Evolutionary conservation across 2,888 invertebrate genomes (phyloP).

Genomic region (Eupithecia inturbata): DNA sequence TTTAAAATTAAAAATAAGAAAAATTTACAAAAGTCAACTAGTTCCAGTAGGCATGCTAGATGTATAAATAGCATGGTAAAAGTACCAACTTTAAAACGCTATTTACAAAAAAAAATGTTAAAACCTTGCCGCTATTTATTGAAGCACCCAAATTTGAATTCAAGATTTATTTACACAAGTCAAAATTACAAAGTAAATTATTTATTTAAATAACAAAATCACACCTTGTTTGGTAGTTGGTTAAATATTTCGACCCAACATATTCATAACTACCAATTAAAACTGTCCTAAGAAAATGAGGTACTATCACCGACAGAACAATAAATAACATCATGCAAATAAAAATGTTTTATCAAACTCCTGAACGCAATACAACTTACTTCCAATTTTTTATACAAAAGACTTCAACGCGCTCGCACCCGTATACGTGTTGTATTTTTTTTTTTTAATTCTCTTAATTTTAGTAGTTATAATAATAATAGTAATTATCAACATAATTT

Average conservation of each 20-base stretch:
- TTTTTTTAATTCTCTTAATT: not conserved
- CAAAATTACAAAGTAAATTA: slow-evolving; percentile 29
- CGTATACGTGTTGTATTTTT: not conserved
- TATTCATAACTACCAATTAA: slow-evolving; percentile 43
- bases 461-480: not conserved
- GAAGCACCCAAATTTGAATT: too few relatives aligned
- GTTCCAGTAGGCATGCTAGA: too few relatives aligned
- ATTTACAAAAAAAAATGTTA: too few relatives aligned
- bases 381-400: slow-evolving; percentile 1
- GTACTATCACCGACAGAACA: slow-evolving; percentile 18
- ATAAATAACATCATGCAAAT: not conserved
- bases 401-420: not conserved
- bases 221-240: slow-evolving; percentile 41
- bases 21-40: too few relatives aligned
- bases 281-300: slow-evolving; percentile 39
- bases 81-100: not conserved
- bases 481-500: not conserved
- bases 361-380: not conserved
- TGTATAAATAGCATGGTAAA: not conserved
- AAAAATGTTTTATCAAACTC: too few relatives aligned
- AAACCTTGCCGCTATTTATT: too few relatives aligned
- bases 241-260: slow-evolving; percentile 34
- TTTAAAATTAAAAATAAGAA: too few relatives aligned
- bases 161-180: slow-evolving; percentile 32
- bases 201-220: slow-evolving; percentile 36